phyloP scores from a whole-genome alignment of 2,888 invertebrate genomes.

The Latrodectus elegans region DNA sequence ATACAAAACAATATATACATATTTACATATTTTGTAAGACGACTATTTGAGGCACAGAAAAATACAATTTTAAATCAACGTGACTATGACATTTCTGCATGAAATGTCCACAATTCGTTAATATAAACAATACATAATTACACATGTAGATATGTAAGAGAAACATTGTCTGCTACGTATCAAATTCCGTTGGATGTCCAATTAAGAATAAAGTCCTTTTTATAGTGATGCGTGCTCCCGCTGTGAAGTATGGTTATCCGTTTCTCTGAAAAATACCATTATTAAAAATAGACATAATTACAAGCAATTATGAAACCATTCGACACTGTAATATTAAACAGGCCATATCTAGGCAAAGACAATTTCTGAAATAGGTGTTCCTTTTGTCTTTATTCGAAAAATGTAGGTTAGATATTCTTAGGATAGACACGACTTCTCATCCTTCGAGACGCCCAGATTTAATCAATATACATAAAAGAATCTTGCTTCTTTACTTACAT shows the following conservation, averaged over 20 bases:
- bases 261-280: not conserved
- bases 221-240: slow-evolving; percentile 20
- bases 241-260: slow-evolving; percentile 7
- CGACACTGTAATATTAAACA: not conserved
- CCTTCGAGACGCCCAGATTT: too few species aligned
- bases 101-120: slow-evolving; percentile 13
- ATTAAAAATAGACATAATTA: not conserved
- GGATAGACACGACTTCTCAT: too few species aligned
- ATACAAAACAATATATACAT: slow-evolving; percentile 67
- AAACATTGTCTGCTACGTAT: slow-evolving; percentile 44
- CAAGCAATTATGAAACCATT: not conserved
- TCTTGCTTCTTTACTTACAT: too few species aligned
- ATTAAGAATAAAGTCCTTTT: slow-evolving; percentile 2
- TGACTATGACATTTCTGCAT: slow-evolving; percentile 37
- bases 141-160: not conserved
- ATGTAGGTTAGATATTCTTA: too few species aligned
- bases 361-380: too few species aligned
- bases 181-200: slow-evolving; percentile 41
- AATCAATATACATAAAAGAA: too few species aligned
- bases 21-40: slow-evolving; percentile 58
- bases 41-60: slow-evolving; percentile 51
- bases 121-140: slow-evolving; percentile 1
- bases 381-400: too few species aligned
- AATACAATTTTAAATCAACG: slow-evolving; percentile 23
- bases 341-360: too few species aligned